Evolutionary conservation across 2,113 vertebrate species (phyloP).

Genomic region (Okapia johnstoni): DNA sequence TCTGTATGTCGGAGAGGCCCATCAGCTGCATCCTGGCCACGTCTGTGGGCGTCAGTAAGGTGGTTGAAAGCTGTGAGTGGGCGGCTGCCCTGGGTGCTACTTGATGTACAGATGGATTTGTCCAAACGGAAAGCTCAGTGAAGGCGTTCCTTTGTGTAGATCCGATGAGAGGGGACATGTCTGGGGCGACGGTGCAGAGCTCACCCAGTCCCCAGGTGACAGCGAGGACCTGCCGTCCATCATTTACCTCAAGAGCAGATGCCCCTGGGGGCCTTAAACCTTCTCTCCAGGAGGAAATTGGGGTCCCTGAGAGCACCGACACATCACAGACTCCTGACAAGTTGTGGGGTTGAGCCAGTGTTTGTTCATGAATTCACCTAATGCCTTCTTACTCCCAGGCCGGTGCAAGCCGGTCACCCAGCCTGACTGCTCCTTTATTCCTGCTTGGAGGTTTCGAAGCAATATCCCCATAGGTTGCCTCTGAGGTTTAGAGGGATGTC

Average conservation of each 20-base stretch:
- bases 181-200: accelerated
- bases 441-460: background rate
- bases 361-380: accelerated
- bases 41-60: accelerated
- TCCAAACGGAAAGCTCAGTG: accelerated
- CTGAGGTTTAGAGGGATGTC: accelerated
- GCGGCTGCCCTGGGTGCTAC: accelerated
- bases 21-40: accelerated
- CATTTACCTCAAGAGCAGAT: accelerated
- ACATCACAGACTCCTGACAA: accelerated
- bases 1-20: background rate
- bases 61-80: accelerated
- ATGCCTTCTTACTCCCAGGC: background rate
- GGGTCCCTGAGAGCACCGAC: background rate
- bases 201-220: accelerated
- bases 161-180: accelerated
- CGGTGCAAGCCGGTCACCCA: accelerated
- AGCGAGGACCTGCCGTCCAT: accelerated
- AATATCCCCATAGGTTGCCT: accelerated
- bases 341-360: background rate
- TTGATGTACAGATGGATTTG: accelerated
- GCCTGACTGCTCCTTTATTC: accelerated
- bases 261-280: background rate
- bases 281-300: background rate
- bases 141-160: accelerated